Percentiles rank a stretch among this genome's conserved stretches.
Conservation (phyloP, 92 coral and sea anemone species). For the Bergia sp. region DNA sequence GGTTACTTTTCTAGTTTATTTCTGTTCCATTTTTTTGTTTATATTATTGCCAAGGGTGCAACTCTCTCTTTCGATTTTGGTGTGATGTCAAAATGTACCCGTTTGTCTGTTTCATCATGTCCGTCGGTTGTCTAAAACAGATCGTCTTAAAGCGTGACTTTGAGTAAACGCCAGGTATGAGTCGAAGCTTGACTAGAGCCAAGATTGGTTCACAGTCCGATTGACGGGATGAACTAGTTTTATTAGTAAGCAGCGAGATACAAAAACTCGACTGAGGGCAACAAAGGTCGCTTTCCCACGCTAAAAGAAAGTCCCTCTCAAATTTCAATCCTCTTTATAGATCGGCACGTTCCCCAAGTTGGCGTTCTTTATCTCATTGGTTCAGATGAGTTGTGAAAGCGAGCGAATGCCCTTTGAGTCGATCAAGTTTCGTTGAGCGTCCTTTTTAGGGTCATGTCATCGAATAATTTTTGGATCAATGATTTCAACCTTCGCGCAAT, state of each 20-base stretch:
- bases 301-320: slow-evolving; percentile 24
- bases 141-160: slow-evolving; percentile 6
- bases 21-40: not conserved
- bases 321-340: not conserved
- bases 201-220: not conserved
- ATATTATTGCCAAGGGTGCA: not conserved
- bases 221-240: not conserved
- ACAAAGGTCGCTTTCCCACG: slow-evolving; percentile 46
- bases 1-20: not conserved
- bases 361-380: not conserved
- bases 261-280: slow-evolving; percentile 9
- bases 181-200: not conserved
- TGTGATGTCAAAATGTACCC: not conserved
- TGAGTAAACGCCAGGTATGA: not conserved
- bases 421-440: not conserved
- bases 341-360: not conserved
- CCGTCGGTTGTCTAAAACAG: not conserved
- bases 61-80: not conserved
- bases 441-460: slow-evolving; percentile 5
- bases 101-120: not conserved
- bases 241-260: not conserved
- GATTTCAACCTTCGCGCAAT: slow-evolving; percentile 18
- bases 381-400: slow-evolving; percentile 36
- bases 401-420: not conserved
- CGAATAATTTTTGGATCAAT: not conserved